Evolutionary conservation across 2,888 invertebrate species (phyloP).

Genomic region (Malthinus flaveolus): DNA sequence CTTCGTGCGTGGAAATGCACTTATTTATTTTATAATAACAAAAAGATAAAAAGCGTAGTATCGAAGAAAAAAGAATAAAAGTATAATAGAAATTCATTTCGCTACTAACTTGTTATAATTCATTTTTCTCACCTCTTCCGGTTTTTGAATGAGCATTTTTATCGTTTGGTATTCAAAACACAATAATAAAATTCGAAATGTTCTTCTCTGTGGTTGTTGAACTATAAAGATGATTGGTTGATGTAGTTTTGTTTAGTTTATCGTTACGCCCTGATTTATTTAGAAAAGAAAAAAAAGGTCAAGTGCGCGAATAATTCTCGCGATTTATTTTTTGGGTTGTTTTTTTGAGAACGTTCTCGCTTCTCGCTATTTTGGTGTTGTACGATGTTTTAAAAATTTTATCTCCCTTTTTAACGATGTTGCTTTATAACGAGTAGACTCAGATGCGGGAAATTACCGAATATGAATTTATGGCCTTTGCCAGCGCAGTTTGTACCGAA

Average conservation of each 20-base stretch:
- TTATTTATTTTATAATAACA: too few relatives aligned
- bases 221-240: conserved; percentile 19
- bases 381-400: background rate
- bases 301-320: background rate
- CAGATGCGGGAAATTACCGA: too few relatives aligned
- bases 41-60: too few relatives aligned
- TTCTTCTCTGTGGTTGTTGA: conserved; percentile 2
- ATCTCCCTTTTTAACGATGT: background rate
- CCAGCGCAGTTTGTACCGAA: too few relatives aligned
- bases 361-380: background rate
- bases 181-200: conserved; percentile 24
- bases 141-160: conserved; percentile 21
- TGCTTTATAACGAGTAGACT: background rate
- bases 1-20: too few relatives aligned
- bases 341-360: too few relatives aligned
- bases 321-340: background rate
- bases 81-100: too few relatives aligned
- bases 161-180: conserved; percentile 21
- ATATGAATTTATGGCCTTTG: background rate
- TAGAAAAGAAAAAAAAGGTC: background rate
- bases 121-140: conserved; percentile 25
- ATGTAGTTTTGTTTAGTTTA: conserved; percentile 22
- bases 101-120: conserved; percentile 7
- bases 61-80: too few relatives aligned
- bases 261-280: conserved; percentile 16